Conservation (phyloP, 2,113 vertebrate species). For the Thryonomys swinderianus region DNA sequence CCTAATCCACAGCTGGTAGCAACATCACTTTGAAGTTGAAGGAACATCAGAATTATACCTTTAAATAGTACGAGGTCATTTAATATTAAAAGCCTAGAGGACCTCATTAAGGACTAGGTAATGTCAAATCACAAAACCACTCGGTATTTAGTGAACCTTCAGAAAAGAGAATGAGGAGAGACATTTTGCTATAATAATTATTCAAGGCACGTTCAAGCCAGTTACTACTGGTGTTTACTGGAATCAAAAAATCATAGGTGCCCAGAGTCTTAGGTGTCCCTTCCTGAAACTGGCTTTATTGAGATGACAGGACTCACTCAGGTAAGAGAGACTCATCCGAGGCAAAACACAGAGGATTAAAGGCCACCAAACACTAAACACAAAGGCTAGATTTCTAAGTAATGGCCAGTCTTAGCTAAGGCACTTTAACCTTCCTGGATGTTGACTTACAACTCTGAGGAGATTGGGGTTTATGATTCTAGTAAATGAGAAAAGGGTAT, state of each 20-base stretch:
- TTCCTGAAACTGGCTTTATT: not conserved
- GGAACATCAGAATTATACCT: not conserved
- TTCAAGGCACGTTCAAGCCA: not conserved
- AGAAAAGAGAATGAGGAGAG: not conserved
- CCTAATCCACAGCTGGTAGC: not conserved
- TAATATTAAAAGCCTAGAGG: not conserved
- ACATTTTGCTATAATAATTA: constrained; percentile 16
- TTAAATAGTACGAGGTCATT: not conserved
- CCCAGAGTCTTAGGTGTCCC: not conserved
- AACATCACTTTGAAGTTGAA: not conserved
- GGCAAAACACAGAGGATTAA: not conserved
- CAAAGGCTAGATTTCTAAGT: not conserved
- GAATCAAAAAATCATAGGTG: not conserved
- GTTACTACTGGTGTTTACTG: not conserved
- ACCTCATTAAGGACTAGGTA: not conserved
- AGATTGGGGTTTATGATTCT: not conserved
- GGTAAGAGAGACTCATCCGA: not conserved
- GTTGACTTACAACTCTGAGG: not conserved
- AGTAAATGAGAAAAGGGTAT: not conserved
- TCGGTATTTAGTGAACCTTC: not conserved
- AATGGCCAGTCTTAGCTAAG: not conserved
- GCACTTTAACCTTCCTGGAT: not conserved
- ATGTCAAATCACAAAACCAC: not conserved
- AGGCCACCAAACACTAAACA: not conserved
- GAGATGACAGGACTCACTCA: not conserved